Conservation (phyloP, 2,113 vertebrate genomes). For the Cryptoleucopteryx plumbea region DNA sequence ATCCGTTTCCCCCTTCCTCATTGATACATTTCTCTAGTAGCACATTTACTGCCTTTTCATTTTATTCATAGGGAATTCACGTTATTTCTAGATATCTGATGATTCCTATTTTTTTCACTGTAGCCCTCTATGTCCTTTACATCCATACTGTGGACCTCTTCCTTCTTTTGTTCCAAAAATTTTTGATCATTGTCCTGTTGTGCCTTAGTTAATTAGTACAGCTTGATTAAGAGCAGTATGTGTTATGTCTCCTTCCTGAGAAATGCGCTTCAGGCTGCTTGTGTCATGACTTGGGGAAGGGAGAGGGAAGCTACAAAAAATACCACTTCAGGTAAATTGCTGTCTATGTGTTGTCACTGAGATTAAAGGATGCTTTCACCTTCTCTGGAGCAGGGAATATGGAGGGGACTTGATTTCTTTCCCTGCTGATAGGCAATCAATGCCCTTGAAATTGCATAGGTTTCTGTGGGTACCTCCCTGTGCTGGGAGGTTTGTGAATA, state of each 20-base stretch:
- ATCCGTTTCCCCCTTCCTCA: background rate
- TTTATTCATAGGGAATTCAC: background rate
- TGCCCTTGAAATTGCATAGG: background rate
- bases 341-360: background rate
- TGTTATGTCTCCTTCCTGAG: background rate
- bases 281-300: background rate
- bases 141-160: background rate
- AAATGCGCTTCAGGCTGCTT: background rate
- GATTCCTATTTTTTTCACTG: background rate
- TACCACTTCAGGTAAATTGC: background rate
- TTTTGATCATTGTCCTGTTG: background rate
- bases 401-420: background rate
- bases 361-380: background rate
- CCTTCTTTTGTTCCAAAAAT: background rate
- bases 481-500: background rate
- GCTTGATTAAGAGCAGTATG: background rate
- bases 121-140: background rate
- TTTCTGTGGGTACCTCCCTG: background rate
- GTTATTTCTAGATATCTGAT: background rate
- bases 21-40: background rate
- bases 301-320: background rate
- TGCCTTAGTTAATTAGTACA: background rate
- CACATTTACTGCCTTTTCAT: background rate
- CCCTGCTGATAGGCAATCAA: background rate
- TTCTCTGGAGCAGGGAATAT: background rate